These are phyloP conservation scores for Umimayanthus kanabou DNA, from an alignment of 92 coral and sea anemone genomes.

Conservation along the genomic window DNA sequence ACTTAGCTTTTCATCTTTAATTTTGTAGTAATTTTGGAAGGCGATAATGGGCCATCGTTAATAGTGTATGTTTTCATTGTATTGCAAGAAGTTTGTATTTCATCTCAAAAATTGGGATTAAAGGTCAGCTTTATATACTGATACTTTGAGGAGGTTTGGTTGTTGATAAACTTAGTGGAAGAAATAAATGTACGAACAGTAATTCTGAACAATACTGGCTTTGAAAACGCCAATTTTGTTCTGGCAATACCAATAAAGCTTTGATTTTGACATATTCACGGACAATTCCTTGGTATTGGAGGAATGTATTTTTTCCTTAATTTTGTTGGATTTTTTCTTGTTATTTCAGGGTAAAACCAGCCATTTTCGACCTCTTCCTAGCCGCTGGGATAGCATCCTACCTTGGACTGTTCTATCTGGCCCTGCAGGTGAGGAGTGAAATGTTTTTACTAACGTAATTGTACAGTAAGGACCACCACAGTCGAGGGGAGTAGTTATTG, in stretches of 20 bases:
- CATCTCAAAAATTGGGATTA: neutral
- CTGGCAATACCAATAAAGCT: too few relatives aligned
- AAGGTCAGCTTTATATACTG: neutral
- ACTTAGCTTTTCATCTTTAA: too few relatives aligned
- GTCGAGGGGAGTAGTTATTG: too few relatives aligned
- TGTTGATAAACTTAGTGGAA: neutral
- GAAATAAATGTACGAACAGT: too few relatives aligned
- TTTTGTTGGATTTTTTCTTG: neutral
- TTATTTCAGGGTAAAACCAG: constrained; percentile 88
- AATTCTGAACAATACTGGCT: too few relatives aligned
- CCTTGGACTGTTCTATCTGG: constrained; percentile 85
- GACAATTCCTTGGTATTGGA: too few relatives aligned
- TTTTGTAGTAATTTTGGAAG: too few relatives aligned
- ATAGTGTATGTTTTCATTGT: too few relatives aligned
- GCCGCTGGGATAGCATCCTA: constrained; percentile 95
- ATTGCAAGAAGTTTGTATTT: neutral
- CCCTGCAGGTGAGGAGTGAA: constrained; percentile 72
- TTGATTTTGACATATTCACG: too few relatives aligned
- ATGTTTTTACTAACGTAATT: neutral
- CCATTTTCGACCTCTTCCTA: constrained; percentile 92
- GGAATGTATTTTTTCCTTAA: neutral
- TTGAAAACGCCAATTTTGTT: too few relatives aligned
- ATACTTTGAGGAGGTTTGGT: neutral
- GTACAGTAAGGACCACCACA: neutral
- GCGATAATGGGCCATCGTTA: too few relatives aligned